Conservation (phyloP, 2,888 invertebrate genomes). For the Eugnorisma glareosa region DNA sequence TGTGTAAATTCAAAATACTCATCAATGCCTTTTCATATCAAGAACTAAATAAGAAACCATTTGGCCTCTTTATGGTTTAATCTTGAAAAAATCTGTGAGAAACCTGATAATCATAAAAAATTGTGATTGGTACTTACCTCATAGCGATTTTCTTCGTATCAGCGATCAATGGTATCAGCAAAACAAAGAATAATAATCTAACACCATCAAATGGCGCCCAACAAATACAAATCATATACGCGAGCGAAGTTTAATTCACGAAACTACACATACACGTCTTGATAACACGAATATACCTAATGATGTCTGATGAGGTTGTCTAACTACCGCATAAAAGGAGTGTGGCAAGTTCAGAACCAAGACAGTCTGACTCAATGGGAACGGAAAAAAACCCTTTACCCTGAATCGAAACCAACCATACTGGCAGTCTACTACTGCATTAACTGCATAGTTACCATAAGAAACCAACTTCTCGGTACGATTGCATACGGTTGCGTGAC, state of each 20-base stretch:
- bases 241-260: background rate
- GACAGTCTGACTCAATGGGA: constrained; percentile 2
- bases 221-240: background rate
- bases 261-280: background rate
- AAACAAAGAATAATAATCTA: background rate
- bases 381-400: constrained; percentile 11
- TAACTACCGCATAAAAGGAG: background rate
- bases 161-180: background rate
- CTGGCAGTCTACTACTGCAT: background rate
- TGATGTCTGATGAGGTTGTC: constrained; percentile 7
- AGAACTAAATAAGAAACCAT: background rate
- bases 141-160: background rate
- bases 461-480: constrained; percentile 14
- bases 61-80: background rate
- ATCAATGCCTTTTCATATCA: background rate
- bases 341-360: background rate
- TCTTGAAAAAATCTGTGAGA: background rate
- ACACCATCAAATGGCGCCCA: background rate
- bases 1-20: background rate
- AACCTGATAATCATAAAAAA: background rate
- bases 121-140: background rate
- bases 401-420: background rate
- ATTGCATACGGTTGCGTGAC: background rate
- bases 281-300: background rate
- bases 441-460: background rate